Evolutionary conservation across 2,113 vertebrate genomes (phyloP).

Genomic region (Recurvirostra avosetta): DNA sequence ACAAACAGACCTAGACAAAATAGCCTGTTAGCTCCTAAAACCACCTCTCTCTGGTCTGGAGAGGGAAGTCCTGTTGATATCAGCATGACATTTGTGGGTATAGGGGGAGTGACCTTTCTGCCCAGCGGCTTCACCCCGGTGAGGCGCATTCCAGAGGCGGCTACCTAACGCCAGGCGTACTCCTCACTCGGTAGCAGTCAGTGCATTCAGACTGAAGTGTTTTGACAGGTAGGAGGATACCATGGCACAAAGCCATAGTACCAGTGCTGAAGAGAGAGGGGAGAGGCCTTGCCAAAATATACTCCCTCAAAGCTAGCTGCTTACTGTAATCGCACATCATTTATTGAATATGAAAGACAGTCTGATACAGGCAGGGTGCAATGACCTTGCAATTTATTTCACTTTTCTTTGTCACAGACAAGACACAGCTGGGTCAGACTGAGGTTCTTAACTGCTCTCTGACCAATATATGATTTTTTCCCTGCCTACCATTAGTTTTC

Average conservation of each 20-base stretch:
- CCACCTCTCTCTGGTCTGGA: not conserved
- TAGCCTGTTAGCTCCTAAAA: not conserved
- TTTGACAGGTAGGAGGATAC: slow-evolving; percentile 62
- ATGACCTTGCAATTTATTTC: slow-evolving; percentile 76
- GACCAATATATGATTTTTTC: slow-evolving; percentile 6
- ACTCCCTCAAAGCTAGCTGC: slow-evolving; percentile 63
- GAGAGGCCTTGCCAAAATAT: slow-evolving; percentile 54
- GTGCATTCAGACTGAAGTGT: slow-evolving; percentile 9
- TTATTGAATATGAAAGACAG: slow-evolving; percentile 76
- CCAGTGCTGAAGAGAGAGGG: not conserved
- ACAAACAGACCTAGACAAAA: not conserved
- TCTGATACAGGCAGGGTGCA: slow-evolving; percentile 54
- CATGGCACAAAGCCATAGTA: slow-evolving; percentile 56
- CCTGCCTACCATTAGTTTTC: not conserved
- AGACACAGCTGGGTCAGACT: slow-evolving; percentile 58
- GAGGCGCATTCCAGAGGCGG: not conserved
- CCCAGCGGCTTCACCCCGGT: accelerated
- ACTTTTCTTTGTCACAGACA: slow-evolving; percentile 64
- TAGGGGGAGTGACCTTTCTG: not conserved
- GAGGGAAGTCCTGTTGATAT: not conserved
- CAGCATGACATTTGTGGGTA: not conserved
- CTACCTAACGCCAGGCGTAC: not conserved
- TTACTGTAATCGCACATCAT: slow-evolving; percentile 77
- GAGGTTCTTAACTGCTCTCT: slow-evolving; percentile 56
- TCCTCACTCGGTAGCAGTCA: not conserved